Percentiles rank a stretch among this genome's conserved stretches.
Conservation (phyloP, 2,888 invertebrate species). For the Yponomeuta plumbellus region DNA sequence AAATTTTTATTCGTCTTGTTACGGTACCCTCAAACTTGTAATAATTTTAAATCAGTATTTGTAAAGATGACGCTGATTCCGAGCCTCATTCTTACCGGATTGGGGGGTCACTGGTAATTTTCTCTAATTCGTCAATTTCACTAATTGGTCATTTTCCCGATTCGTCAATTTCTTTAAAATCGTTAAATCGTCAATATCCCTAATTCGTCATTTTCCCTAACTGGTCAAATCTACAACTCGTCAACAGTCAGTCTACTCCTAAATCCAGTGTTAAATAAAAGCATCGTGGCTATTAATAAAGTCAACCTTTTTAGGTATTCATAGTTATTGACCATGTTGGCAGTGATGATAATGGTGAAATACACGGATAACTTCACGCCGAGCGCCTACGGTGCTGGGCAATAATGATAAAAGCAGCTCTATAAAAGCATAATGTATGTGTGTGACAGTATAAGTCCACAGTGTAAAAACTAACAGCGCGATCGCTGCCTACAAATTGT, state of each 20-base stretch:
- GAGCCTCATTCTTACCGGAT: neutral
- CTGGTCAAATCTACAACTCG: neutral
- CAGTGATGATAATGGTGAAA: neutral
- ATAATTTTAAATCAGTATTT: too few species aligned
- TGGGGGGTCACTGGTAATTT: too few species aligned
- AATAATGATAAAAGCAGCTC: conserved; percentile 10
- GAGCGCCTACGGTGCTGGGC: neutral
- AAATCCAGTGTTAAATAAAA: neutral
- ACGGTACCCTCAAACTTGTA: too few species aligned
- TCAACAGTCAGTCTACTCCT: too few species aligned
- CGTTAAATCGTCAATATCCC: too few species aligned
- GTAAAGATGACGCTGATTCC: too few species aligned
- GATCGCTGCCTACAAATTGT: neutral
- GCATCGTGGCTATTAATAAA: neutral
- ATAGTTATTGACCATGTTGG: neutral
- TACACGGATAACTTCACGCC: conserved; percentile 4
- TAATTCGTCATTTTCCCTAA: too few species aligned
- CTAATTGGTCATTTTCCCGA: too few species aligned
- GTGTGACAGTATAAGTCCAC: conserved; percentile 1
- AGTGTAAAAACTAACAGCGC: neutral
- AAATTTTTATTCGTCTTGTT: too few species aligned
- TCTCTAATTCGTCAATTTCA: too few species aligned
- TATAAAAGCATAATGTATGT: conserved; percentile 10
- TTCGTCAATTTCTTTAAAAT: too few species aligned
- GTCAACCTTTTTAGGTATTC: neutral